Evolutionary conservation across 1,140 invertebrate genomes (phyloP).

Genomic region (Myzus persicae): DNA sequence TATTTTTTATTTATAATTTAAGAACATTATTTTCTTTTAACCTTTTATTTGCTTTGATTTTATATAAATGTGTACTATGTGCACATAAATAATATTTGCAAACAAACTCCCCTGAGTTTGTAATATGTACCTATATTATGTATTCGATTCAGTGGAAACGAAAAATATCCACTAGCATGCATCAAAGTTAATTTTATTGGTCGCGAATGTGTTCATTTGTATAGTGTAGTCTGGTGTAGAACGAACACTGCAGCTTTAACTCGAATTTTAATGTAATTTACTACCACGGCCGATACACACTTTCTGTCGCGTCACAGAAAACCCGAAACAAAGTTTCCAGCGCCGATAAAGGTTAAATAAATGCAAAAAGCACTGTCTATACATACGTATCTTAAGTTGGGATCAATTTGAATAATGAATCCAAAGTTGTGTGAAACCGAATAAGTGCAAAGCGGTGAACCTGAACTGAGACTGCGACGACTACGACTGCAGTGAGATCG

Average conservation of each 20-base stretch:
- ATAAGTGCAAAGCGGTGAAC: slow-evolving; percentile 41
- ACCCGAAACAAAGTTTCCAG: not conserved
- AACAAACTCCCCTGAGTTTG: not conserved
- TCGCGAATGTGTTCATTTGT: not conserved
- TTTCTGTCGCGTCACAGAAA: not conserved
- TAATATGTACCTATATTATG: too few relatives aligned
- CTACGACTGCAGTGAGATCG: not conserved
- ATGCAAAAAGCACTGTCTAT: not conserved
- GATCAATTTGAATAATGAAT: slow-evolving; percentile 44
- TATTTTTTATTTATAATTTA: too few relatives aligned
- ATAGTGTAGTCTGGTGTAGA: not conserved
- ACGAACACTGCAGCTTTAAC: not conserved
- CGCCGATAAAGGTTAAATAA: slow-evolving; percentile 21
- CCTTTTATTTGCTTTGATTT: too few relatives aligned
- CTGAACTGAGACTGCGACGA: not conserved
- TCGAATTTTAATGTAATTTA: not conserved
- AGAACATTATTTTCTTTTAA: too few relatives aligned
- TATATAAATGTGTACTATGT: too few relatives aligned
- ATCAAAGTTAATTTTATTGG: not conserved
- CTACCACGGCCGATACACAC: not conserved
- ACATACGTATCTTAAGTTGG: not conserved
- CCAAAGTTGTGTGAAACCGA: not conserved
- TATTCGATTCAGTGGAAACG: not conserved
- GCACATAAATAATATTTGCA: too few relatives aligned
- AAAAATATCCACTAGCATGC: not conserved